Evolutionary conservation across 2,113 vertebrate genomes (phyloP).

Genomic region (Ageneiosus marmoratus): DNA sequence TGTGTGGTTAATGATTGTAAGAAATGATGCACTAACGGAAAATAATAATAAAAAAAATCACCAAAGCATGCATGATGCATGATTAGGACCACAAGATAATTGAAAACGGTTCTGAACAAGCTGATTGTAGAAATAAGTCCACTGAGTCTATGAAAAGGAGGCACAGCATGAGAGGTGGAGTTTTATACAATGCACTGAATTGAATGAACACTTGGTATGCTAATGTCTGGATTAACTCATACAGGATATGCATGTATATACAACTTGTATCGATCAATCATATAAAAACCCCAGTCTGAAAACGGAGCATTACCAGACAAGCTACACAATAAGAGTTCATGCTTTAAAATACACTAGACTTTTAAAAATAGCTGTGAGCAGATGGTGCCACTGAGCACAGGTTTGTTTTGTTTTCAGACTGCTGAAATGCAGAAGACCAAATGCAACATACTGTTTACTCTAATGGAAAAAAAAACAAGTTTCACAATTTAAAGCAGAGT

Average conservation of each 20-base stretch:
- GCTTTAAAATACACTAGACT: neutral
- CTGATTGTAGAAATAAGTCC: neutral
- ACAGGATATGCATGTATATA: neutral
- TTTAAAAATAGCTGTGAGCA: neutral
- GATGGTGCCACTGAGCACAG: neutral
- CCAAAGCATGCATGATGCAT: neutral
- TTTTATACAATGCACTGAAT: neutral
- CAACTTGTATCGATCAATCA: neutral
- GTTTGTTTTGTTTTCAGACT: neutral
- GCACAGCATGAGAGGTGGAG: neutral
- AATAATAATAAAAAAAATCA: neutral
- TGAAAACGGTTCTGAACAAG: neutral
- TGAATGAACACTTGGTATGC: neutral
- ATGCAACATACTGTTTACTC: too few relatives aligned
- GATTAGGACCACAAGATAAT: neutral
- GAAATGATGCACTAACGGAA: neutral
- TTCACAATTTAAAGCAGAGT: too few relatives aligned
- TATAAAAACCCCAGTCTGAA: neutral
- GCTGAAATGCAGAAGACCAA: too few relatives aligned
- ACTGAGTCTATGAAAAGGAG: neutral
- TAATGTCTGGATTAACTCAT: neutral
- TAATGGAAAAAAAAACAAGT: too few relatives aligned
- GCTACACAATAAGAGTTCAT: neutral
- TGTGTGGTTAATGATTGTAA: neutral
- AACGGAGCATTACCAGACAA: neutral